A percentile compares a stretch with the other conserved stretches of the same genome.
phyloP scores from a whole-genome alignment of 1,140 invertebrate genomes.

The Drosophila takahashii region DNA sequence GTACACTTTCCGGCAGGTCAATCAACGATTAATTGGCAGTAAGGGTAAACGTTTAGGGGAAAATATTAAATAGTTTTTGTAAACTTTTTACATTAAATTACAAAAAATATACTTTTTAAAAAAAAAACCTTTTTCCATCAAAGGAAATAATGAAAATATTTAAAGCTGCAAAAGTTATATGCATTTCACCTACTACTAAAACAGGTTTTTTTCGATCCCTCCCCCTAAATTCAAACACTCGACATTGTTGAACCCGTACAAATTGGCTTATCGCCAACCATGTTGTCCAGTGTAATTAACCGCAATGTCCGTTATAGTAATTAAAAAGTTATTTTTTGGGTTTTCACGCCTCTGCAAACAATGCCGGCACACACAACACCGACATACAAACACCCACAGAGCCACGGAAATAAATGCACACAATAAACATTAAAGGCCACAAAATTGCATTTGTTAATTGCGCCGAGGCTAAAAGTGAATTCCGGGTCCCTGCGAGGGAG shows the following conservation, averaged over 20 bases:
- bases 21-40: neutral
- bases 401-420: slow-evolving; percentile 25
- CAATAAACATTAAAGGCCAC: slow-evolving; percentile 56
- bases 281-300: slow-evolving; percentile 54
- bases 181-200: no score
- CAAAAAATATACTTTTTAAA: no score
- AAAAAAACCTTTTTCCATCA: no score
- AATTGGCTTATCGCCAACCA: slow-evolving; percentile 45
- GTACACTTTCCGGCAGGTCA: slow-evolving; percentile 10
- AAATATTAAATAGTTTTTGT: neutral
- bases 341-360: slow-evolving; percentile 54
- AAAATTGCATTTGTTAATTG: slow-evolving; percentile 75
- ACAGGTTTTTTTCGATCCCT: no score
- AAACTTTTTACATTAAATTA: no score
- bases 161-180: no score
- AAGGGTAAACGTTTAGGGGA: slow-evolving; percentile 4
- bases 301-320: slow-evolving; percentile 52
- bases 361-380: neutral
- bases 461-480: slow-evolving; percentile 42
- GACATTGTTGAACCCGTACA: slow-evolving; percentile 13
- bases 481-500: slow-evolving; percentile 15
- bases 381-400: neutral
- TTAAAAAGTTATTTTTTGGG: slow-evolving; percentile 64
- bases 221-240: slow-evolving; percentile 16
- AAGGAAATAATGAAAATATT: no score